Evolutionary conservation across 2,888 invertebrate genomes (phyloP), one percentile per base, ranked within the genome.

Genomic region (Tachystola acroxantha): DNA sequence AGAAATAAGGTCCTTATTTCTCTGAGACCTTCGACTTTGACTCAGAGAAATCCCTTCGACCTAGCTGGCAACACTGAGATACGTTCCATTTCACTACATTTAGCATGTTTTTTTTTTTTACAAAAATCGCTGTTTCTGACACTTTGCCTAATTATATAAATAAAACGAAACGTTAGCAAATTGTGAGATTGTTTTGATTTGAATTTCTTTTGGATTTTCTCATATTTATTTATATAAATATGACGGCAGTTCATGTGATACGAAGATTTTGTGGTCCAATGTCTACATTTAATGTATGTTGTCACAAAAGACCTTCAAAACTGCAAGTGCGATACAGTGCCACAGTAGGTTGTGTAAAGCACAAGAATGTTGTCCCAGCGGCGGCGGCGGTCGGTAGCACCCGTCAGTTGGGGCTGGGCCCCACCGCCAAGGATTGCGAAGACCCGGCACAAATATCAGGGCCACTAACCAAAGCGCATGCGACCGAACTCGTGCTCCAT

Each of bases 401-500:
- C 34, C 72, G 82, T 11, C 60, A 63, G 44, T 62, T 86, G 48
- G 86, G 86, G 5, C 51, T 86, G 22, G 86, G 86, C 6, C 80
- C 86, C 1, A 86, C 86, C 14, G 67, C 79, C 3, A 86, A 85
- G 39, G 86, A 86, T 36, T 82, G 82, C 22, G 82, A 84, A 5
- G 82, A 84, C 32, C 50, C 67, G 0, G 45, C 68, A n/a, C 74
- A 73, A 45, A 42, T 71, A 30, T 57, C 71, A 32, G 81, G 80
- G 19, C 87, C 87, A 0, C 56, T 92, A 28, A 89, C 91, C 22
- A 93, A 92, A 60, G 85, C 91, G 30, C 92, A 93, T 51, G 95
- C 94, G 0, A 90, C 91, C 51, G 93, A 94, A 59, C 81, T 95
- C 32, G 89, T 93, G 5, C 75, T 92, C 22, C 90, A 91, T 53